Conservation (phyloP, 37 sponge, comb jelly and placozoan genomes). For the Haliclona indistincta region DNA sequence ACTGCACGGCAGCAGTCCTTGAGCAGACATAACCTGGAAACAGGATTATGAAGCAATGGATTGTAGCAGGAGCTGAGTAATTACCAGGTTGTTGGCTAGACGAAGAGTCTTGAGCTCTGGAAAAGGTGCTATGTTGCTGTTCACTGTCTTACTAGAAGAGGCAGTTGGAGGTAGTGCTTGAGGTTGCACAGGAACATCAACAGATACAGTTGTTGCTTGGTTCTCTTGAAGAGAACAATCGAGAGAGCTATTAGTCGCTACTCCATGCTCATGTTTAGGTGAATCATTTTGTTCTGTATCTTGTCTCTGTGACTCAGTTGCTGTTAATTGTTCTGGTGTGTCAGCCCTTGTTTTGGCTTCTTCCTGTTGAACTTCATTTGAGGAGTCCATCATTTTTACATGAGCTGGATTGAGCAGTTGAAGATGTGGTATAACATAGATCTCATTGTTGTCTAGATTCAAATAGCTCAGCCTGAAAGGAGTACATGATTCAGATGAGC, state of each 20-base stretch:
- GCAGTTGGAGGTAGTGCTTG: not conserved
- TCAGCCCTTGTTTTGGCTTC: not conserved
- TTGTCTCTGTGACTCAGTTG: not conserved
- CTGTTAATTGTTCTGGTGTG: not conserved
- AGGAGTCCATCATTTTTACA: conserved; percentile 13
- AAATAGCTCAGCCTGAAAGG: conserved; percentile 64
- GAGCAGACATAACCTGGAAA: conserved; percentile 51
- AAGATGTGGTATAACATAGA: conserved; percentile 78
- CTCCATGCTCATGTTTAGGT: not conserved
- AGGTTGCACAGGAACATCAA: not conserved
- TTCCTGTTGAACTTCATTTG: not conserved
- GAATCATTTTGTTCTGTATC: not conserved
- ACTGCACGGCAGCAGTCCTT: conserved; percentile 52
- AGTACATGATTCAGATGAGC: not conserved
- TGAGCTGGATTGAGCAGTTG: conserved; percentile 61
- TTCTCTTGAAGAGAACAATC: not conserved
- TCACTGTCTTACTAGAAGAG: too few species aligned
- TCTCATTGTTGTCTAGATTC: conserved; percentile 83
- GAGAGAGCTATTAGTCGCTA: not conserved
- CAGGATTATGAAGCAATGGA: not conserved
- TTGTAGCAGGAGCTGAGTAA: not conserved
- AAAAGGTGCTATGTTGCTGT: conserved; percentile 46
- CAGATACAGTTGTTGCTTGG: not conserved
- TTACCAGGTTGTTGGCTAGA: conserved; percentile 74
- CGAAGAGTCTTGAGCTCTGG: conserved; percentile 71